Conservation (phyloP, 2,888 invertebrate species). For the Drosophila setosimentum region DNA sequence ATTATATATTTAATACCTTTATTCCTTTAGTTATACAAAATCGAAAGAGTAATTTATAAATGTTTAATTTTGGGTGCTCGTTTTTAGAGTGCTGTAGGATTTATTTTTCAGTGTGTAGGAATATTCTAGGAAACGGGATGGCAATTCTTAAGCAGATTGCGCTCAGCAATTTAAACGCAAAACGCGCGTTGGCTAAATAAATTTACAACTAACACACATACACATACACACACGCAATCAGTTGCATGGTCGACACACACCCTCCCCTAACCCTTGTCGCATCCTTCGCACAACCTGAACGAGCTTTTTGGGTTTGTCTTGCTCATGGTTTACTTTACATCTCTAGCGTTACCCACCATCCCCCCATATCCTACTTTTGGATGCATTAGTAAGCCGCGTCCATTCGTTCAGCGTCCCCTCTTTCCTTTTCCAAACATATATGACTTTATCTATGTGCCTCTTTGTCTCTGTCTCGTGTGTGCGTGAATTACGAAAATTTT, state of each 20-base stretch:
- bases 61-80: not conserved
- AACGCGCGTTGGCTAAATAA: constrained; percentile 77
- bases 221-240: constrained; percentile 39
- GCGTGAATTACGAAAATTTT: constrained; percentile 70
- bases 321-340: constrained; percentile 10
- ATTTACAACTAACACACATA: constrained; percentile 69
- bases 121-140: constrained; percentile 25
- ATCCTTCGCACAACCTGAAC: constrained; percentile 21
- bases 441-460: constrained; percentile 16
- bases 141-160: constrained; percentile 70
- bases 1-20: not conserved
- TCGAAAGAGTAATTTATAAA: not conserved
- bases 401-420: not conserved
- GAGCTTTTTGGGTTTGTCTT: constrained; percentile 22
- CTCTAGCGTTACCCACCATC: constrained; percentile 3
- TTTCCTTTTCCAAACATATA: not conserved
- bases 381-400: constrained; percentile 30
- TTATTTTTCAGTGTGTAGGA: not conserved
- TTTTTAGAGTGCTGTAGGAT: no score
- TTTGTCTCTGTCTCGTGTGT: constrained; percentile 37
- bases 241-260: constrained; percentile 6
- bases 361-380: constrained; percentile 5
- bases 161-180: constrained; percentile 74
- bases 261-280: not conserved
- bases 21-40: not conserved